Evolutionary conservation across 1,140 invertebrate species (phyloP), one percentile per base, ranked within the genome.

Genomic region (Mya arenaria): DNA sequence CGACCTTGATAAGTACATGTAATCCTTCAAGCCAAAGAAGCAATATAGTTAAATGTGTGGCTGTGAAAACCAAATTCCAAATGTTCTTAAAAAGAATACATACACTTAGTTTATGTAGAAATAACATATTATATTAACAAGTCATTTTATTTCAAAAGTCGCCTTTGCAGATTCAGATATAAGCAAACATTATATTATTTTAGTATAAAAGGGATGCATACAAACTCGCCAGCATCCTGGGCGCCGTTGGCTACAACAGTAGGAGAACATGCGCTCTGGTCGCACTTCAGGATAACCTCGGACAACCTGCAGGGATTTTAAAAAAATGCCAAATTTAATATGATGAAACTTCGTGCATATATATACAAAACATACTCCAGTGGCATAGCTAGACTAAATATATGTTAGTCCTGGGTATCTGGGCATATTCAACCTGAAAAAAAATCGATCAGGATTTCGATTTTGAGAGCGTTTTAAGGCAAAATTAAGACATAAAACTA

Each of bases 231-330:
- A 23, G 23, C 23, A 25, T 37, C 23, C 25, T 75, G 73, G 30
- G 41, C 37, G 13, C 73, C 73, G 32, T 75, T 58, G 3, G 73
- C 73, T n/a, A 41, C 28, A 23, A 75, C 48, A 15, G 48, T 58
- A 1, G 73, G 73, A 10, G 58, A 32, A 75, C 73, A 75, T 19
- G 73, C 73, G 32, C 58, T 63, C 34, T 75, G 6, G 39, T 75
- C 73, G 48, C 73, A 75, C n/a, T 17, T 17, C 30, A 75, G 25
- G 1, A 75, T 30, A 5, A 75, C 30, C 30, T 75, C 73, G 41
- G 73, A 63, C 6, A 75, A 58, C 62, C 73, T 75, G 60, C 2
- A 65, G n/a, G n/a, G n/a, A n/a, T n/a, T n/a, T n/a, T n/a, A n/a
- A n/a, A n/a, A n/a, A n/a, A n/a, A n/a, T n/a, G n/a, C n/a, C n/a